Percentiles rank a stretch among this genome's conserved stretches.
phyloP scores from a whole-genome alignment of 2,113 vertebrate species.

The Cryptotis parvus region DNA sequence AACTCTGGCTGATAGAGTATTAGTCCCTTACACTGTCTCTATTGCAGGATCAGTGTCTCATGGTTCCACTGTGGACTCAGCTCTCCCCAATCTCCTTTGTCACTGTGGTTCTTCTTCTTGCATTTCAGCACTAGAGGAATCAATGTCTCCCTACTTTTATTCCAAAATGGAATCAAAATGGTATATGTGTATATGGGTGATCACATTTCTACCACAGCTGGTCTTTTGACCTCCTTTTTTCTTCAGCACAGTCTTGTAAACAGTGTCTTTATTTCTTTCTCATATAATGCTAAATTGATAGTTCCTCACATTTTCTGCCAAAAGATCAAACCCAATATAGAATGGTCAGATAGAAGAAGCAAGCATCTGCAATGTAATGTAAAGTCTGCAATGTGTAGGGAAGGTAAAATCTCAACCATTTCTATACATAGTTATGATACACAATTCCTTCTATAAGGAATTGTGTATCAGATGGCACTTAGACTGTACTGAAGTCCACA shows the following conservation, averaged over 20 bases:
- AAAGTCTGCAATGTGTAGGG: background rate
- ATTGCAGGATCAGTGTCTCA: background rate
- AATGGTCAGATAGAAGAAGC: slow-evolving; percentile 16
- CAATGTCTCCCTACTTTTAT: too few relatives aligned
- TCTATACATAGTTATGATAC: background rate
- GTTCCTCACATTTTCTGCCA: background rate
- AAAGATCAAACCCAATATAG: background rate
- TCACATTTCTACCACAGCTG: accelerated
- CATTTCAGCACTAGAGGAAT: background rate
- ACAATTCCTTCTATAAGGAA: background rate
- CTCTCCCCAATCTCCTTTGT: background rate
- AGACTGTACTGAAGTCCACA: background rate
- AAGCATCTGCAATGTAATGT: background rate
- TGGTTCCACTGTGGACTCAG: background rate
- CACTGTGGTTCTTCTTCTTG: background rate
- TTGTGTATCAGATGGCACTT: too few relatives aligned
- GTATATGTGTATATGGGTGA: too few relatives aligned
- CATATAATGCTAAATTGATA: background rate
- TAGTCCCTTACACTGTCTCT: background rate
- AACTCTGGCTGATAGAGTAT: background rate
- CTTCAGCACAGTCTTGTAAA: background rate
- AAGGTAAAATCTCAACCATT: background rate
- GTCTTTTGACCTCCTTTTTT: background rate
- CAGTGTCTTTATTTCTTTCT: background rate
- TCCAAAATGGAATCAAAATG: too few relatives aligned